Conservation (phyloP, 2,113 vertebrate species). For the Vicugna pacos region DNA sequence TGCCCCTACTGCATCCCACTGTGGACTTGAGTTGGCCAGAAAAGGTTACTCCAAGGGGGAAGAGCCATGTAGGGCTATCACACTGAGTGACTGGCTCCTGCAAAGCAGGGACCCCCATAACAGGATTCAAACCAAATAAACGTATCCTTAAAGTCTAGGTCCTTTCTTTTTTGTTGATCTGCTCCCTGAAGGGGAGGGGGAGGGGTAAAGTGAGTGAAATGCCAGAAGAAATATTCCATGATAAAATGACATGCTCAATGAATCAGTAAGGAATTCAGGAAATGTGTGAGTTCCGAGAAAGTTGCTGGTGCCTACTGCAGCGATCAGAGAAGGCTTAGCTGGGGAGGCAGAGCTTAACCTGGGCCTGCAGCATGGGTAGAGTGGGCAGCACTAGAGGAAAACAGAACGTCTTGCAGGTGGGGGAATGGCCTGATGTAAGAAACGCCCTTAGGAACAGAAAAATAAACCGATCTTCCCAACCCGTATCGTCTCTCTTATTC, state of each 20-base stretch:
- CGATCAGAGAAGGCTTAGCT: neutral
- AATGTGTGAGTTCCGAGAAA: neutral
- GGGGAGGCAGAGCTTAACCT: neutral
- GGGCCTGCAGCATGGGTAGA: neutral
- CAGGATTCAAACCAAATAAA: neutral
- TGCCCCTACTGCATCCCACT: neutral
- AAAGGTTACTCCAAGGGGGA: neutral
- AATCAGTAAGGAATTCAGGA: conserved; percentile 27
- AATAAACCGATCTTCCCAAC: neutral
- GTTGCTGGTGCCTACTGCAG: neutral
- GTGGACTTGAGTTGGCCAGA: neutral
- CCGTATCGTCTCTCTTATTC: neutral
- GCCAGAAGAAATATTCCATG: neutral
- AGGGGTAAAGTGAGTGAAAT: neutral
- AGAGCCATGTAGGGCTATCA: neutral
- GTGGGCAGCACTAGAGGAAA: neutral
- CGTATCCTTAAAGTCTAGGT: neutral
- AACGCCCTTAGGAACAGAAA: neutral
- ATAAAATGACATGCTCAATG: neutral
- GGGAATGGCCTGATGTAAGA: neutral
- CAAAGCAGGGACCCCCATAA: neutral
- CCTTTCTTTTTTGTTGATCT: neutral
- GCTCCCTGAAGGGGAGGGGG: neutral
- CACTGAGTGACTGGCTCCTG: neutral
- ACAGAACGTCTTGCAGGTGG: neutral